Conservation (phyloP, 2,888 invertebrate species). For the Pterostichus niger region DNA sequence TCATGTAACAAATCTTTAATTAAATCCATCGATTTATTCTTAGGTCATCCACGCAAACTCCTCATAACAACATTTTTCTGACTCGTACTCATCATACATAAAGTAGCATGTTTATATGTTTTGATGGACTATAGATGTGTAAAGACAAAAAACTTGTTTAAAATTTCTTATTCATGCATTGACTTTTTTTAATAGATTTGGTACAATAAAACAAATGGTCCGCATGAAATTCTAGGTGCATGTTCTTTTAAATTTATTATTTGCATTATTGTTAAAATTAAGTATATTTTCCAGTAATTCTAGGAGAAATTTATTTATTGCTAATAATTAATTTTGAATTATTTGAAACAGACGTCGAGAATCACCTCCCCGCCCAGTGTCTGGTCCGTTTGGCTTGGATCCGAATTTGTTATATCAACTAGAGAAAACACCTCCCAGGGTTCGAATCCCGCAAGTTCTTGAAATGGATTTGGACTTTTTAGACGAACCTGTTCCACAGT, state of each 20-base stretch:
- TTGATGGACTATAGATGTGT: no score
- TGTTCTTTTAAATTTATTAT: neutral
- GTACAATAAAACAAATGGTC: neutral
- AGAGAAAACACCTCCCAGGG: constrained; percentile 77
- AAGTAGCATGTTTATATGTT: no score
- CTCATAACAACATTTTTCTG: no score
- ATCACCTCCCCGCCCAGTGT: constrained; percentile 71
- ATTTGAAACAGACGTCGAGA: constrained; percentile 25
- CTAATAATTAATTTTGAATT: constrained; percentile 3
- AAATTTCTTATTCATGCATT: no score
- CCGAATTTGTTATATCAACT: constrained; percentile 85
- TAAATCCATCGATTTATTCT: no score
- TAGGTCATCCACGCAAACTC: no score
- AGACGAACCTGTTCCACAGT: constrained; percentile 70
- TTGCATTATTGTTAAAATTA: no score
- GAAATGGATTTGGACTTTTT: constrained; percentile 76
- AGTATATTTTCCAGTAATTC: neutral
- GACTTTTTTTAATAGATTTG: neutral
- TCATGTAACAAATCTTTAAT: no score
- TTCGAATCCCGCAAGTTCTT: constrained; percentile 75
- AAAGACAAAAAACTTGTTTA: no score
- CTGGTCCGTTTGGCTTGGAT: constrained; percentile 90
- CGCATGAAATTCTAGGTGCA: neutral
- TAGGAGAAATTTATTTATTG: neutral
- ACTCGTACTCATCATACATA: no score